These are phyloP conservation scores for Todiramphus chloris DNA, from an alignment of 2,113 vertebrate genomes.

Conservation along the genomic window DNA sequence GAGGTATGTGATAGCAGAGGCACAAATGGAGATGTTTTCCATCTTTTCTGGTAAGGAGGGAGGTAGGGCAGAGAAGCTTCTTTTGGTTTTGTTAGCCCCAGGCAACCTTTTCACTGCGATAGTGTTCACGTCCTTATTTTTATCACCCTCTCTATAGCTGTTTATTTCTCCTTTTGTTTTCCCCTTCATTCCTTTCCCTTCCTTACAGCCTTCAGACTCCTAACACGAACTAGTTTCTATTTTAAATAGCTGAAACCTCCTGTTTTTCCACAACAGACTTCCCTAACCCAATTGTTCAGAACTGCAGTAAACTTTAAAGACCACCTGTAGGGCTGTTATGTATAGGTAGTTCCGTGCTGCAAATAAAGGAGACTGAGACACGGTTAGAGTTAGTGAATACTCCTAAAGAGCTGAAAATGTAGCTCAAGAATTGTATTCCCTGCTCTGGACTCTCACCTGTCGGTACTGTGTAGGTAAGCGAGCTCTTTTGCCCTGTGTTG, in stretches of 20 bases:
- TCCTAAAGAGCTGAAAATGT: not conserved
- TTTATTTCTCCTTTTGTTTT: slow-evolving; percentile 8
- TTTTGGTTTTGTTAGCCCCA: not conserved
- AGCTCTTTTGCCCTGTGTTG: not conserved
- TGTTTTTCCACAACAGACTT: not conserved
- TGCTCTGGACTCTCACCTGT: not conserved
- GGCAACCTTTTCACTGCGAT: not conserved
- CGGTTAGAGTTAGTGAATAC: not conserved
- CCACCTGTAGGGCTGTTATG: not conserved
- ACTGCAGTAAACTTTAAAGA: slow-evolving; percentile 19
- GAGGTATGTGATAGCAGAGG: slow-evolving; percentile 57
- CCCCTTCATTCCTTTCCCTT: not conserved
- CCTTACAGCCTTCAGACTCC: not conserved
- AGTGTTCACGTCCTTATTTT: not conserved
- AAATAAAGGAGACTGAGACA: not conserved
- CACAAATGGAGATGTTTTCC: slow-evolving; percentile 65
- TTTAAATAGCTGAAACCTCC: not conserved
- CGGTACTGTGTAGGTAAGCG: not conserved
- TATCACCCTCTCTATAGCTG: not conserved
- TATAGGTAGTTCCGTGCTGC: not conserved
- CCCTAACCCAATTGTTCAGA: not conserved
- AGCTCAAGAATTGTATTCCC: not conserved
- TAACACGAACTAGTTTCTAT: not conserved
- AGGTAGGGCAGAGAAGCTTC: slow-evolving; percentile 4
- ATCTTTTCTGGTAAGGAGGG: slow-evolving; percentile 32